phyloP scores from a whole-genome alignment of 2,113 vertebrate genomes.

The Lichenostomus cassidix region DNA sequence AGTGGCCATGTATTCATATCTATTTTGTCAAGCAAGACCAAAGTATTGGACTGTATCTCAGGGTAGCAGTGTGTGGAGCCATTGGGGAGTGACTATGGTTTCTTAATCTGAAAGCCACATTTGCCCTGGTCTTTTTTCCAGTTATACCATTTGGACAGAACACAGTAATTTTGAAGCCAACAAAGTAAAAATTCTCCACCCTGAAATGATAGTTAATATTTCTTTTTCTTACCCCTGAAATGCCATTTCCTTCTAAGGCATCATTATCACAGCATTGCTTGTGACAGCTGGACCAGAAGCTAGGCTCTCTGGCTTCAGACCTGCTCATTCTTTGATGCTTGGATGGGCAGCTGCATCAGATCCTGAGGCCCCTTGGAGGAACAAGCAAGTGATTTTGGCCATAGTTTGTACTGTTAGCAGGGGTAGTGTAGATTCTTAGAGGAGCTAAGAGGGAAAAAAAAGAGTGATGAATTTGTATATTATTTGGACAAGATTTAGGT shows the following conservation, averaged over 20 bases:
- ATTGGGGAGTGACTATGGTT: background rate
- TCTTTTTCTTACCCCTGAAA: background rate
- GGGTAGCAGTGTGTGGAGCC: background rate
- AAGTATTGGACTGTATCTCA: background rate
- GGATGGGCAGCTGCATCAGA: background rate
- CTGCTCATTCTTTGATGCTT: background rate
- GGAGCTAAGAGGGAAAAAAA: background rate
- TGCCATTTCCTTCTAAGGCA: background rate
- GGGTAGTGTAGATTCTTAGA: background rate
- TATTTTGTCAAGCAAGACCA: background rate
- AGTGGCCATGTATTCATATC: background rate
- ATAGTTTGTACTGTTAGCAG: background rate
- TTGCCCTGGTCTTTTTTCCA: background rate
- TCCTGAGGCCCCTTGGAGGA: background rate
- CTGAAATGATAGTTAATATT: background rate
- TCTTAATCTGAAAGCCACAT: slow-evolving; percentile 1
- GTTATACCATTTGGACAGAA: background rate
- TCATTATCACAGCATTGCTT: background rate
- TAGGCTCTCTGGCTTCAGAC: background rate
- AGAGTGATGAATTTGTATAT: background rate
- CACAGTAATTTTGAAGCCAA: background rate
- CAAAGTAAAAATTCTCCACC: background rate
- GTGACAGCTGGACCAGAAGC: background rate
- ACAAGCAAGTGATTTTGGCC: background rate
- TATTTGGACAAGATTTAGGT: background rate